Conservation (phyloP, 2,888 invertebrate genomes). For the Pachliopta kotzebuea region DNA sequence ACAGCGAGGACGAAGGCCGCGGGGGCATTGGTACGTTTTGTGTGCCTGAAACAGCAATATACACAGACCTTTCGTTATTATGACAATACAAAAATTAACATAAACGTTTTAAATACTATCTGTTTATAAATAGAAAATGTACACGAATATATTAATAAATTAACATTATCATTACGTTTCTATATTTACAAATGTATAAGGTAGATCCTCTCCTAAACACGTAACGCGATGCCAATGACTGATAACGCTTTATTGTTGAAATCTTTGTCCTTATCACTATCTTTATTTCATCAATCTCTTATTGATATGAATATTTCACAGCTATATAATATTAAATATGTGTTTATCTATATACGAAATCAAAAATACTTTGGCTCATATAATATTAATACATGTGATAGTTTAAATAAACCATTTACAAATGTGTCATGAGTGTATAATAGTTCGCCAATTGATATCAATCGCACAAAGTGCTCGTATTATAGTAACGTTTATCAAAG, state of each 20-base stretch:
- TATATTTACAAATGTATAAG: too few species aligned
- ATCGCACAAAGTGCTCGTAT: neutral
- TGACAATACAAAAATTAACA: too few species aligned
- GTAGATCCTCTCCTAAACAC: neutral
- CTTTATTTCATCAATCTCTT: slow-evolving; percentile 14
- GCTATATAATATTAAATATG: neutral
- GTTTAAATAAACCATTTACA: neutral
- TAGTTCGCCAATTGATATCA: slow-evolving; percentile 5
- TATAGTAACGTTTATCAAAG: slow-evolving; percentile 1
- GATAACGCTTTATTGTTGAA: slow-evolving; percentile 16
- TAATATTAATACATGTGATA: neutral
- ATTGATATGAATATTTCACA: slow-evolving; percentile 3
- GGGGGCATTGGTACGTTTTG: slow-evolving; percentile 98
- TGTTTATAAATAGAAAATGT: too few species aligned
- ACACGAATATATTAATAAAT: too few species aligned
- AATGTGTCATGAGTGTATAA: slow-evolving; percentile 1
- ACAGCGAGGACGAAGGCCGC: slow-evolving; percentile 92
- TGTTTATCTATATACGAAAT: neutral
- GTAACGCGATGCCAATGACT: slow-evolving; percentile 15
- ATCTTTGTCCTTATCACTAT: slow-evolving; percentile 13
- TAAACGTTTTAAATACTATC: too few species aligned
- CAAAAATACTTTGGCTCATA: too few species aligned
- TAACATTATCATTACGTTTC: too few species aligned
- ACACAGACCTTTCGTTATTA: slow-evolving; percentile 3
- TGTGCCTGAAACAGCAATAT: slow-evolving; percentile 81